Conservation (phyloP, 2,797 vertebrate genomes). For the Chiroxiphia lanceolata region DNA sequence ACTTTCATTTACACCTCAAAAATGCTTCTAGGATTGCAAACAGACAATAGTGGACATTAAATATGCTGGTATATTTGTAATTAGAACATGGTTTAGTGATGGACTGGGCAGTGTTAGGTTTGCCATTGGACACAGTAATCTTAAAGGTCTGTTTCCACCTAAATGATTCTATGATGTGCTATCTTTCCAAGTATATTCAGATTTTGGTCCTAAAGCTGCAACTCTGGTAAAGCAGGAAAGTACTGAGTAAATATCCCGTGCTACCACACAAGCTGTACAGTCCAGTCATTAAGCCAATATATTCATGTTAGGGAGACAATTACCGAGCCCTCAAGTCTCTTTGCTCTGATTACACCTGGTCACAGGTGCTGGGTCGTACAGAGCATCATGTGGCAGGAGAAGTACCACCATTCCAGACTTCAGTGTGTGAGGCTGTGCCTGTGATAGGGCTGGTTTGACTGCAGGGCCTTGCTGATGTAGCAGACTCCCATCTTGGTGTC, state of each 20-base stretch:
- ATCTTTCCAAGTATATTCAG: not conserved
- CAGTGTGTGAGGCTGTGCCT: not conserved
- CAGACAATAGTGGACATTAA: not conserved
- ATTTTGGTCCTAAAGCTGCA: not conserved
- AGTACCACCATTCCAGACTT: not conserved
- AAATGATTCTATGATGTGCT: not conserved
- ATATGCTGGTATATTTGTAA: not conserved
- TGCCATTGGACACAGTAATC: not conserved
- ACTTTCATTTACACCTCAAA: not conserved
- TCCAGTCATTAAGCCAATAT: not conserved
- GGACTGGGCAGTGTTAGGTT: not conserved
- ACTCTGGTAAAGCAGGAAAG: not conserved
- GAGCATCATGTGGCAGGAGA: not conserved
- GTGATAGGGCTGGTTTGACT: not conserved
- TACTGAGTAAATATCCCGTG: not conserved
- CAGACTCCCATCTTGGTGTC: not conserved
- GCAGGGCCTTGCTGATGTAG: not conserved
- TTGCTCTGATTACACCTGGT: not conserved
- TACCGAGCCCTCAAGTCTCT: not conserved
- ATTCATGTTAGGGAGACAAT: not conserved
- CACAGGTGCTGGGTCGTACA: not conserved
- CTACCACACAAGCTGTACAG: not conserved
- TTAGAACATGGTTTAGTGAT: not conserved
- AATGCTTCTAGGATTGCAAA: not conserved
- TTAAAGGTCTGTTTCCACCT: not conserved